phyloP scores from a whole-genome alignment of 2,888 invertebrate species.

The Lacanobia wlatinum region DNA sequence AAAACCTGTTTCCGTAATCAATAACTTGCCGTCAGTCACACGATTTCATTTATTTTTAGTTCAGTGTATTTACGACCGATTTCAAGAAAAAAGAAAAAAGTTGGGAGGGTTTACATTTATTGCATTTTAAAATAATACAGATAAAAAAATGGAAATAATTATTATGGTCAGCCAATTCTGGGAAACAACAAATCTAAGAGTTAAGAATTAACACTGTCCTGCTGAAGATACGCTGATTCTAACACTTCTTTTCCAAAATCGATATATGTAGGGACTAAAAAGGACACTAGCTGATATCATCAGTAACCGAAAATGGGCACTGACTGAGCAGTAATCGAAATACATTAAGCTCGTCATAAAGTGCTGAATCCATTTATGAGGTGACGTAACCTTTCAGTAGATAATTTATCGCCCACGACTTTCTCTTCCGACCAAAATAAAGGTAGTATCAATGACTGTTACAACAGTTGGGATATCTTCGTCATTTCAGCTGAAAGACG shows the following conservation, averaged over 20 bases:
- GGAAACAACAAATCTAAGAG: not conserved
- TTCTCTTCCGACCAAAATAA: constrained; percentile 11
- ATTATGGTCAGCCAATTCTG: not conserved
- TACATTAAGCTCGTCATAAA: constrained; percentile 20
- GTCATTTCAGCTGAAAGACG: not conserved
- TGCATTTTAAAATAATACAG: too few species aligned
- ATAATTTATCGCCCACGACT: not conserved
- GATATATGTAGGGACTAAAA: not conserved
- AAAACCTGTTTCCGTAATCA: not conserved
- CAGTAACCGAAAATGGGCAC: not conserved
- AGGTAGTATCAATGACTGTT: not conserved
- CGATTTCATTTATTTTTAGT: not conserved
- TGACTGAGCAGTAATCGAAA: constrained; percentile 25
- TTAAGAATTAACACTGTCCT: not conserved
- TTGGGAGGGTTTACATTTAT: too few species aligned
- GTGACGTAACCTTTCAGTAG: constrained; percentile 16
- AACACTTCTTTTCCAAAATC: not conserved
- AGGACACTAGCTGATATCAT: not conserved
- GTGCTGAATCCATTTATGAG: not conserved
- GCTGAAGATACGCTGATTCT: not conserved
- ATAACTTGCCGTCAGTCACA: not conserved
- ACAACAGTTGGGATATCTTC: not conserved
- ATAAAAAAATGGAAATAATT: not conserved
- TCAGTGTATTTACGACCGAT: not conserved
- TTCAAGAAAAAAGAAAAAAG: too few species aligned